phyloP scores from a whole-genome alignment of 92 coral and sea anemone genomes.

The Hydrozoanthus gracilis region DNA sequence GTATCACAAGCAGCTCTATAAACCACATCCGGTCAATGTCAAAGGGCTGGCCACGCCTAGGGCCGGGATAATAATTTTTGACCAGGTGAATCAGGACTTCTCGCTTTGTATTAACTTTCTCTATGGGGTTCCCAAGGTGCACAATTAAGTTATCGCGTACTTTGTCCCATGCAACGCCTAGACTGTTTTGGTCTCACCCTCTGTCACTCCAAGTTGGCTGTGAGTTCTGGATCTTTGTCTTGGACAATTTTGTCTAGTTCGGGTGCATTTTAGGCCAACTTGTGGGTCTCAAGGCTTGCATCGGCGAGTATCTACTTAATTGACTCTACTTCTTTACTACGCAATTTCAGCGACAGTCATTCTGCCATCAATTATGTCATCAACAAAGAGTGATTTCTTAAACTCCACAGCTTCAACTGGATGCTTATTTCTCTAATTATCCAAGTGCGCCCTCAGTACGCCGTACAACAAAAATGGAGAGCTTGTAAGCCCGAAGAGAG shows the following conservation, averaged over 20 bases:
- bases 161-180: constrained; percentile 63
- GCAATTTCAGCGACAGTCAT: constrained; percentile 1
- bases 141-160: constrained; percentile 49
- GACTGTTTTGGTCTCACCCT: constrained; percentile 50
- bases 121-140: constrained; percentile 30
- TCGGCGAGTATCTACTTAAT: constrained; percentile 7
- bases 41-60: constrained; percentile 59
- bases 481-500: constrained; percentile 23
- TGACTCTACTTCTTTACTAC: constrained; percentile 10
- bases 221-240: constrained; percentile 40
- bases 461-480: constrained; percentile 37
- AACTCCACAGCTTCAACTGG: constrained; percentile 31
- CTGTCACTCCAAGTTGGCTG: constrained; percentile 32
- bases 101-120: constrained; percentile 46
- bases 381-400: not conserved
- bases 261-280: constrained; percentile 25
- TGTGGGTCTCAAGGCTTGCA: constrained; percentile 9
- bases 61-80: constrained; percentile 53
- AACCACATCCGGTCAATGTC: not conserved
- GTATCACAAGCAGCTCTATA: constrained; percentile 17
- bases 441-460: constrained; percentile 32
- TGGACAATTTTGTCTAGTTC: not conserved
- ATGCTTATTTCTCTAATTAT: not conserved
- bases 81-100: constrained; percentile 23
- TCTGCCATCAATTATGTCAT: constrained; percentile 3